Evolutionary conservation across 2,888 invertebrate species (phyloP), one percentile per base, ranked within the genome.

Genomic region (Drosophila birchii): DNA sequence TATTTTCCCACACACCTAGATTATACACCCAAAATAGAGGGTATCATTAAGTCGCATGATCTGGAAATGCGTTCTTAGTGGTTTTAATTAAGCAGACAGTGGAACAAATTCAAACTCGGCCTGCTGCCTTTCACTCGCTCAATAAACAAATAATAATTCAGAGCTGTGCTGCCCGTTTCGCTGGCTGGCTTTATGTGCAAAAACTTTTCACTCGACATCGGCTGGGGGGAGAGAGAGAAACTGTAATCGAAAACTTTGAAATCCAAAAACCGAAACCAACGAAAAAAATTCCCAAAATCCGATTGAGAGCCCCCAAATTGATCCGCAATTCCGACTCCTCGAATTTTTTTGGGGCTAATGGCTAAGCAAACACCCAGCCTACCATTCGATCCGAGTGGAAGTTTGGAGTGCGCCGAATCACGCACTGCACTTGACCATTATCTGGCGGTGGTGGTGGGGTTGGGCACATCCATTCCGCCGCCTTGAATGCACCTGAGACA

Each of bases 21-120:
- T 32, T 18, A n/a, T 20, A 11, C 11, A 23, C 18, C 14, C 29
- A 23, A 18, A 18, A 0, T 29, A 43, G 12, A n/a, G 49, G 57
- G 45, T 23, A 75, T 54, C n/a, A 66, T 61, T 61, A 38, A 32
- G 64, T 80, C 49, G 62, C 74, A 20, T 45, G n/a, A 39, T 20
- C 18, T n/a, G 18, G 5, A 4, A 18, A 4, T 29, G 23, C 9
- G 29, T 55, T 55, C 49, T 54, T 54, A 70, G 78, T 76, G 77
- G 73, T 69, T 87, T 86, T 86, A 87, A 86, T 76, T 75, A 85
- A 80, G 70, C 79, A 79, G 81, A 80, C 76, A 85, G 76, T 87
- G 86, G 85, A 85, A 78, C 86, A 87, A 86, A 87, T 87, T 79
- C 81, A 82, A 82, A 64, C 69, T 61, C 43, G 60, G 60, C 26